These are phyloP conservation scores for Pogoniulus pusillus DNA, from an alignment of 2,797 vertebrate genomes.

Conservation along the genomic window DNA sequence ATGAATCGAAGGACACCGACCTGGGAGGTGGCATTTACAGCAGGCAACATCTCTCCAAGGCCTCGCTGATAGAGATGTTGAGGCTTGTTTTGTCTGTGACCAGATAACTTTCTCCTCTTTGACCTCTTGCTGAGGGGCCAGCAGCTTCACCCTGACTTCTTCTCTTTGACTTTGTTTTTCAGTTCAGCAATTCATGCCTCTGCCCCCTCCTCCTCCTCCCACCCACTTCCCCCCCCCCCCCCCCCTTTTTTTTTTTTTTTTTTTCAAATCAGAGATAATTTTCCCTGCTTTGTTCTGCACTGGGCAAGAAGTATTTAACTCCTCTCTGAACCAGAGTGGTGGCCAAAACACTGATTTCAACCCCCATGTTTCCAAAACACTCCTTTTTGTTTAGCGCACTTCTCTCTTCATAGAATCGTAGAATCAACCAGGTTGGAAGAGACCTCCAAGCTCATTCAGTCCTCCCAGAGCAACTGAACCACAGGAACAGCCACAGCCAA, in stretches of 20 bases:
- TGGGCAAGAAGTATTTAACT: not conserved
- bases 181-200: not conserved
- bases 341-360: not conserved
- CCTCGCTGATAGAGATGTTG: not conserved
- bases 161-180: not conserved
- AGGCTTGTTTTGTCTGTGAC: not conserved
- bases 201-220: not conserved
- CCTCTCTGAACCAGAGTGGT: accelerated
- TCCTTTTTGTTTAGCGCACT: not conserved
- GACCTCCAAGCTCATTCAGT: too few species aligned
- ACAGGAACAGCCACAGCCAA: not conserved
- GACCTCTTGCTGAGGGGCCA: not conserved
- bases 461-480: not conserved
- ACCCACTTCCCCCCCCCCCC: too few species aligned
- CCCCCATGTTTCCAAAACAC: not conserved
- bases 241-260: not conserved
- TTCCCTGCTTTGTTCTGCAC: not conserved
- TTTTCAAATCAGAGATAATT: not conserved
- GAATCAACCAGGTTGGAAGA: too few species aligned
- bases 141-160: not conserved
- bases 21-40: not conserved
- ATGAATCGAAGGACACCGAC: slow-evolving; percentile 22
- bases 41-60: not conserved
- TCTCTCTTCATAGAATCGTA: too few species aligned
- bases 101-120: not conserved